A percentile compares a stretch with the other conserved stretches of the same genome.
phyloP scores from a whole-genome alignment of 2,797 vertebrate genomes.

The Coracias cyanogaster region DNA sequence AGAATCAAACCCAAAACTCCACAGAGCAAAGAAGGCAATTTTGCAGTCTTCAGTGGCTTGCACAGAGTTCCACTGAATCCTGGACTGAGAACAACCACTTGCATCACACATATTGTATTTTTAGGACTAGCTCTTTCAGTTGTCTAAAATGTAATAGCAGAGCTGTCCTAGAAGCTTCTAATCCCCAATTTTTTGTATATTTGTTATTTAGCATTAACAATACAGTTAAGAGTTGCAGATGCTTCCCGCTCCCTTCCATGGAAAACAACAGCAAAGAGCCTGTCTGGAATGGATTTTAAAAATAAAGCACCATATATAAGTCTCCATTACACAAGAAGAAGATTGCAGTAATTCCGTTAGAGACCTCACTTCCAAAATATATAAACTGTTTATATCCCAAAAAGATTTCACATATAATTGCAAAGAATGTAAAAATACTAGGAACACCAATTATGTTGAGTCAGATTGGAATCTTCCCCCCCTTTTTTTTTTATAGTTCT shows the following conservation, averaged over 20 bases:
- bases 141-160: constrained; percentile 4
- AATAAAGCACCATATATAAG: neutral
- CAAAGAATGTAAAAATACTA: neutral
- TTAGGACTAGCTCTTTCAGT: constrained; percentile 16
- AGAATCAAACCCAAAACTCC: constrained; percentile 33
- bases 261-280: neutral
- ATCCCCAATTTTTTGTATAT: neutral
- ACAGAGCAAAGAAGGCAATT: neutral
- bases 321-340: neutral
- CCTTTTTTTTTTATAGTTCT: neutral
- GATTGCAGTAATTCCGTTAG: constrained; percentile 1
- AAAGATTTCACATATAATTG: neutral
- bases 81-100: neutral
- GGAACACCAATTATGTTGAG: neutral
- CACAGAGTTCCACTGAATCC: neutral
- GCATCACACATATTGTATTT: neutral
- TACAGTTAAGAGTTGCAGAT: neutral
- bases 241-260: neutral
- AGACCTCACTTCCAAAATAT: neutral
- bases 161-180: constrained; percentile 18
- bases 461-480: neutral
- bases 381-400: neutral
- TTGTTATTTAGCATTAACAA: constrained; percentile 1
- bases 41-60: constrained; percentile 7
- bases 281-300: neutral